Evolutionary conservation across 2,888 invertebrate species (phyloP), one percentile per base, ranked within the genome.

Genomic region (Lithophane leautieri): DNA sequence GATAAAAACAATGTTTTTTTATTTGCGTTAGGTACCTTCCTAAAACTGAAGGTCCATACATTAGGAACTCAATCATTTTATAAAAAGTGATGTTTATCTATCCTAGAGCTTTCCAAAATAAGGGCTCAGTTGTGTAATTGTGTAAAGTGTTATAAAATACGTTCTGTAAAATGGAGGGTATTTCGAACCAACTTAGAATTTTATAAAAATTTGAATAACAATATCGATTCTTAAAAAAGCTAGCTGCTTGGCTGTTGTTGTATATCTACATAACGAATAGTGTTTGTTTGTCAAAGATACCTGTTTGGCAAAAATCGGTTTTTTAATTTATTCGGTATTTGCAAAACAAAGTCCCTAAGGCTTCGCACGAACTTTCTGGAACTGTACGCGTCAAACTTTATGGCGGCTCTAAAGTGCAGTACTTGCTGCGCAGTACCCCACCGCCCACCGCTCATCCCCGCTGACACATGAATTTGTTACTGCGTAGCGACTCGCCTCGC

Each of bases 1-100:
- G n/a, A n/a, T n/a, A n/a, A n/a, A n/a, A n/a, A n/a, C n/a, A 74
- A 60, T 52, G 42, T 44, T 1, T 14, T 28, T 40, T 28, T 11
- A 76, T 69, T 76, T 77, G 70, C 70, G 77, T 76, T 28, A 28
- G 28, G 28, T 28, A 28, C 28, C n/a, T n/a, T 54, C 22, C 11
- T 54, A n/a, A 54, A 54, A 54, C 22, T 54, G 52, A 54, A n/a
- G 47, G 47, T 47, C 6, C 47, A 16, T 47, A 44, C 14, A 44
- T 44, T 14, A 14, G 44, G 12, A 44, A 44, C 14, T 4, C 7
- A 34, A 61, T 34, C 22, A 60, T 60, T 19, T 61, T 61, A 61
- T 22, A 34, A 61, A 61, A 34, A n/a, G 62, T 25, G 16, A 16
- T 42, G 9, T 25, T 63, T 63, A n/a, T 16, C 6, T 62, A n/a